Evolutionary conservation across 2,888 invertebrate species (phyloP).

Genomic region (Trypoxylon attenuatum): DNA sequence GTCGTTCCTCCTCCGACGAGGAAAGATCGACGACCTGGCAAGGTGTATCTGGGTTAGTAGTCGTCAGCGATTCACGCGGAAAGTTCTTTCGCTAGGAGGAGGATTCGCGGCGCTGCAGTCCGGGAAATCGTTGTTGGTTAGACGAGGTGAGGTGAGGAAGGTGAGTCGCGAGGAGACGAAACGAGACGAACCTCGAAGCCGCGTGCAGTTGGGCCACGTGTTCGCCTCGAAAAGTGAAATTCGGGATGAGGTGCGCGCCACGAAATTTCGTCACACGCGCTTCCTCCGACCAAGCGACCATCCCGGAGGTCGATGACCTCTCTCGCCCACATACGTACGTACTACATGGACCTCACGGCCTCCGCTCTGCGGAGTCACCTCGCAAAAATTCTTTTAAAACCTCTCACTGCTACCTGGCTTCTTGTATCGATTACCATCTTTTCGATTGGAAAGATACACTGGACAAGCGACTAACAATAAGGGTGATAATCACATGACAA

Average conservation of each 20-base stretch:
- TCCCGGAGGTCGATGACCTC: slow-evolving; percentile 38
- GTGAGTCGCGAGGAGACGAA: no score
- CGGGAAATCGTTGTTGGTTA: no score
- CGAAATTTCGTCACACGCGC: slow-evolving; percentile 47
- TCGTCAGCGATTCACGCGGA: slow-evolving; percentile 73
- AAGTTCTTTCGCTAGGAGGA: slow-evolving; percentile 68
- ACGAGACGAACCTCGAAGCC: no score
- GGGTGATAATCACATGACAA: no score
- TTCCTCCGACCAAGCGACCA: slow-evolving; percentile 3
- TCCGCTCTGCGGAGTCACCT: background rate
- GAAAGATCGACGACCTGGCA: slow-evolving; percentile 72
- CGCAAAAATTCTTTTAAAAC: no score
- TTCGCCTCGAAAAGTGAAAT: slow-evolving; percentile 65
- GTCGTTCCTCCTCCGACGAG: slow-evolving; percentile 63
- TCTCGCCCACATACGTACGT: slow-evolving; percentile 24
- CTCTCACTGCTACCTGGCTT: no score
- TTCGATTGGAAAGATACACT: no score
- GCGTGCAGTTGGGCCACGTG: slow-evolving; percentile 47
- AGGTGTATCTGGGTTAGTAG: slow-evolving; percentile 74
- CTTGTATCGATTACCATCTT: no score
- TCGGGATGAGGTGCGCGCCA: slow-evolving; percentile 47
- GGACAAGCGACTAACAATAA: no score
- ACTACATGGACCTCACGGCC: no score
- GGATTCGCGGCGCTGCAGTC: slow-evolving; percentile 38
- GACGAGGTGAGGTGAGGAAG: no score